phyloP scores from a whole-genome alignment of 2,797 vertebrate genomes.

The Prionace glauca region DNA sequence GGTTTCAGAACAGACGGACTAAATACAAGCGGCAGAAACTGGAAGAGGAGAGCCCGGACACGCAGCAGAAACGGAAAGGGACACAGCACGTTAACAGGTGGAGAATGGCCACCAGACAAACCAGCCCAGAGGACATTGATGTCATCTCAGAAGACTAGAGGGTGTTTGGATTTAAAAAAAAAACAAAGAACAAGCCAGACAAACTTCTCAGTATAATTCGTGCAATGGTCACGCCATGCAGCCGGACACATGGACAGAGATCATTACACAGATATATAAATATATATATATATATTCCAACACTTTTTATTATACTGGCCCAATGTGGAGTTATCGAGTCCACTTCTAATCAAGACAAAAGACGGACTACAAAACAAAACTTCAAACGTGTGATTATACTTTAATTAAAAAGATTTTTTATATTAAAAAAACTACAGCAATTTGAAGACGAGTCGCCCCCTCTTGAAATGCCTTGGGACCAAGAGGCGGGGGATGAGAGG shows the following conservation, averaged over 20 bases:
- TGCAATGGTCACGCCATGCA: slow-evolving; percentile 5
- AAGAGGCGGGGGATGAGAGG: background rate
- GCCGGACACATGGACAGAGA: background rate
- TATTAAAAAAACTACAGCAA: background rate
- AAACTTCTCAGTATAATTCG: slow-evolving; percentile 32
- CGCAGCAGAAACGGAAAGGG: slow-evolving; percentile 71
- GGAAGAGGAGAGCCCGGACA: slow-evolving; percentile 72
- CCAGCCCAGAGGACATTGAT: slow-evolving; percentile 63
- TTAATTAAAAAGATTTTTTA: slow-evolving; percentile 34
- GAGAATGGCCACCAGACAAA: slow-evolving; percentile 68
- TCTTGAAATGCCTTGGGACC: background rate
- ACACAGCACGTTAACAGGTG: slow-evolving; percentile 72
- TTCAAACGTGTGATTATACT: slow-evolving; percentile 27
- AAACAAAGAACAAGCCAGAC: background rate
- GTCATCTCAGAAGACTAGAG: slow-evolving; percentile 66
- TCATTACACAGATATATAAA: background rate
- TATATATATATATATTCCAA: background rate
- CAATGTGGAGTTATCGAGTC: background rate
- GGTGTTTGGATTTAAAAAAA: too few relatives aligned
- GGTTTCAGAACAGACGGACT: slow-evolving; percentile 67
- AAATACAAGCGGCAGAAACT: slow-evolving; percentile 78
- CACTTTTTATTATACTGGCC: slow-evolving; percentile 17
- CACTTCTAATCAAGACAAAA: background rate
- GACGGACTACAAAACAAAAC: background rate
- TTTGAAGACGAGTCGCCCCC: background rate